A percentile compares a stretch with the other conserved stretches of the same genome.
These are phyloP conservation scores for Anguilla anguilla DNA, from an alignment of 2,797 vertebrate genomes.

Conservation along the genomic window DNA sequence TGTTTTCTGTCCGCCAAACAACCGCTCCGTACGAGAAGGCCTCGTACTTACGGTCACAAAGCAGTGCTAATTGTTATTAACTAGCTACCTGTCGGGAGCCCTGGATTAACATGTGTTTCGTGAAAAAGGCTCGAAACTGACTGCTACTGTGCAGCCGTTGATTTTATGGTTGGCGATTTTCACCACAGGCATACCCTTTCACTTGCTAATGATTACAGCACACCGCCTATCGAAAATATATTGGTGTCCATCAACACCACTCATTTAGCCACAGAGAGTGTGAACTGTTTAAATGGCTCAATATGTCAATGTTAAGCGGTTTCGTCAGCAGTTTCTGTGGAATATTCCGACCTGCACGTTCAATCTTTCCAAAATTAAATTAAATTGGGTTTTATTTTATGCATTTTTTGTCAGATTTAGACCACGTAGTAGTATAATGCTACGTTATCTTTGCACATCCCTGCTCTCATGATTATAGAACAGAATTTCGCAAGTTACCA, in stretches of 20 bases:
- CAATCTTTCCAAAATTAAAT: not conserved
- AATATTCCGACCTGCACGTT: not conserved
- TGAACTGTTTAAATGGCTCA: constrained; percentile 41
- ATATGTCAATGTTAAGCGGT: constrained; percentile 46
- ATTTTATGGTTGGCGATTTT: constrained; percentile 41
- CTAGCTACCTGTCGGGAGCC: constrained; percentile 34
- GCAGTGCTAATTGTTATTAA: constrained; percentile 50
- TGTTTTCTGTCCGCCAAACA: not conserved
- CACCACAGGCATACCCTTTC: constrained; percentile 49
- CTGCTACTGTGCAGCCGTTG: constrained; percentile 25
- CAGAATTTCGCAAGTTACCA: not conserved
- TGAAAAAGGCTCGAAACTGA: constrained; percentile 53
- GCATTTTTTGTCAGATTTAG: not conserved
- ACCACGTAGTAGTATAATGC: not conserved
- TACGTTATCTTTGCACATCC: not conserved
- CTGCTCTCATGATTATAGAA: not conserved
- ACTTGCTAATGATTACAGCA: constrained; percentile 65
- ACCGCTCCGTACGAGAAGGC: not conserved
- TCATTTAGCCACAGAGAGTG: constrained; percentile 28
- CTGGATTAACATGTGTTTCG: constrained; percentile 57
- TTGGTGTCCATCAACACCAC: constrained; percentile 53
- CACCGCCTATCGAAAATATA: constrained; percentile 59
- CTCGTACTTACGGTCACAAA: constrained; percentile 30
- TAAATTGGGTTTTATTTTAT: not conserved
- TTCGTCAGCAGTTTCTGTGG: constrained; percentile 34